Evolutionary conservation across 2,113 vertebrate species (phyloP).

Genomic region (Hydropotes inermis): DNA sequence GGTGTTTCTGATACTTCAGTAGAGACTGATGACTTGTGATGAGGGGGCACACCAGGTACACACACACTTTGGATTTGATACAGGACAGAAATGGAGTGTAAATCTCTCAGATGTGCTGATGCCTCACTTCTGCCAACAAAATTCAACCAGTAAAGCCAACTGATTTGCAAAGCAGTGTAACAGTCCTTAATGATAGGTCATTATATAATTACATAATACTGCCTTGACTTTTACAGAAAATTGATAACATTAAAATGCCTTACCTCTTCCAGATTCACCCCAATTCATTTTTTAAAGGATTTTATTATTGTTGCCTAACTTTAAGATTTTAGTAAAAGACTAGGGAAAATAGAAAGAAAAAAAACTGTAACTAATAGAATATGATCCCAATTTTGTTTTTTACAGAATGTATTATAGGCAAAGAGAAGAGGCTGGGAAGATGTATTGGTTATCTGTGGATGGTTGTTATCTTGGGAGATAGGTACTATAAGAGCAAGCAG

Average conservation of each 20-base stretch:
- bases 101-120: not conserved
- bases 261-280: not conserved
- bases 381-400: slow-evolving; percentile 21
- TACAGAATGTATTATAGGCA: not conserved
- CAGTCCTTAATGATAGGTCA: not conserved
- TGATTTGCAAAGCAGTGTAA: not conserved
- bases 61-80: not conserved
- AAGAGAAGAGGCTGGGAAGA: not conserved
- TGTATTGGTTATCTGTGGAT: not conserved
- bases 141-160: not conserved
- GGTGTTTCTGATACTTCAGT: slow-evolving; percentile 50
- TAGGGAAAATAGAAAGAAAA: not conserved
- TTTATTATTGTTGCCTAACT: not conserved
- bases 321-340: slow-evolving; percentile 5
- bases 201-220: not conserved
- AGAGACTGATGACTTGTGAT: not conserved
- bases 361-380: not conserved
- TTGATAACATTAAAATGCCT: slow-evolving; percentile 6
- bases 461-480: not conserved
- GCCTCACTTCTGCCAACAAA: not conserved
- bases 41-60: not conserved
- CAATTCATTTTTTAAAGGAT: not conserved
- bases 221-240: slow-evolving; percentile 39
- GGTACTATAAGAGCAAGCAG: not conserved
- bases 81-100: not conserved